These are phyloP conservation scores for Chaetoderma sp. DNA, from an alignment of 2,888 invertebrate species.

Conservation along the genomic window DNA sequence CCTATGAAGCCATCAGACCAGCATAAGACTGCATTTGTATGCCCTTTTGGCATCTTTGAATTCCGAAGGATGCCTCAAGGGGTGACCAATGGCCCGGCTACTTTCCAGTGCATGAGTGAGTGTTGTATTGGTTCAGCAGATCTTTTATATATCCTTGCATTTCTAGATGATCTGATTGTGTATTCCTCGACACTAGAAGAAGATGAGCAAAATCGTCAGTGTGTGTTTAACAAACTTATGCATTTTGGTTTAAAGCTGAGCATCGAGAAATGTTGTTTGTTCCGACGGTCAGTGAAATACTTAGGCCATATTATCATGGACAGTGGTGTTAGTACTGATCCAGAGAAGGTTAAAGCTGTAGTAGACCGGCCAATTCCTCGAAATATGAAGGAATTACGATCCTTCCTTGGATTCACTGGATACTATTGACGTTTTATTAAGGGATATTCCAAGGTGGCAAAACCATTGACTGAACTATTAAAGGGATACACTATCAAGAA, in stretches of 20 bases:
- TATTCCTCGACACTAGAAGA: constrained; percentile 4
- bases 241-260: neutral
- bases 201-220: neutral
- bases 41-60: constrained; percentile 5
- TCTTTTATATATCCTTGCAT: constrained; percentile 1
- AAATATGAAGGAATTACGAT: neutral
- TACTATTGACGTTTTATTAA: no score
- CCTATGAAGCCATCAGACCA: neutral
- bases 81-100: constrained; percentile 1
- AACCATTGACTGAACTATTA: no score
- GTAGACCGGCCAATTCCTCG: neutral
- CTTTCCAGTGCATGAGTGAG: constrained; percentile 8
- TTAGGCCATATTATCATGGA: constrained; percentile 1
- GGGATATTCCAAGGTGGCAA: no score
- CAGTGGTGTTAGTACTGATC: neutral
- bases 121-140: neutral
- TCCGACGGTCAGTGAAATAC: neutral
- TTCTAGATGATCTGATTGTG: constrained; percentile 16
- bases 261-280: constrained; percentile 1
- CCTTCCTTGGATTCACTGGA: no score
- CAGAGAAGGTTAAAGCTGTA: neutral
- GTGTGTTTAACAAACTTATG: constrained; percentile 2
- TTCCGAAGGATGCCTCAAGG: constrained; percentile 4
- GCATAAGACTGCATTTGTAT: constrained; percentile 8
- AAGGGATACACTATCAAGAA: no score